Conservation (phyloP, 2,888 invertebrate genomes). For the Argyresthia albistria region DNA sequence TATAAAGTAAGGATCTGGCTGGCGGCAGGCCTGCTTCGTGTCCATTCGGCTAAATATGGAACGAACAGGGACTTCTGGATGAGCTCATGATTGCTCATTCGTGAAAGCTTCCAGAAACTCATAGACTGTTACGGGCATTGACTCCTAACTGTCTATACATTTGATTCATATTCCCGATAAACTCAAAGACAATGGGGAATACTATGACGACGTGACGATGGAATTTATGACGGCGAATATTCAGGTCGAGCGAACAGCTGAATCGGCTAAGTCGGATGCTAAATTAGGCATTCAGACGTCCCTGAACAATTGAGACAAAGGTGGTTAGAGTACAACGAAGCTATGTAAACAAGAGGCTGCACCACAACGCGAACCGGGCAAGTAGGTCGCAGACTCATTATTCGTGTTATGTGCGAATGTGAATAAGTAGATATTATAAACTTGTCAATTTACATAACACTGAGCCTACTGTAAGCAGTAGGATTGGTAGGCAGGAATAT, state of each 20-base stretch:
- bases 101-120: constrained; percentile 16
- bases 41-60: constrained; percentile 26
- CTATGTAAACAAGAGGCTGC: constrained; percentile 49
- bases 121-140: not conserved
- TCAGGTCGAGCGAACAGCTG: constrained; percentile 59
- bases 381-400: constrained; percentile 38
- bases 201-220: constrained; percentile 34
- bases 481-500: not conserved
- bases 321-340: constrained; percentile 44
- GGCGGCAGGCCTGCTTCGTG: constrained; percentile 24
- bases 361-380: constrained; percentile 19
- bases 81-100: not conserved
- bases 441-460: constrained; percentile 1
- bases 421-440: constrained; percentile 2
- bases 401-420: constrained; percentile 1
- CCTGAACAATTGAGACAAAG: constrained; percentile 50
- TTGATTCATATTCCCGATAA: too few relatives aligned
- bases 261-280: constrained; percentile 58
- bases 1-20: constrained; percentile 8
- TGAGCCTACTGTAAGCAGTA: not conserved
- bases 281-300: constrained; percentile 54
- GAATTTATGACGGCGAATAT: constrained; percentile 56
- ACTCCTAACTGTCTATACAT: too few relatives aligned
- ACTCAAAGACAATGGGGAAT: constrained; percentile 39
- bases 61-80: constrained; percentile 18